These are phyloP conservation scores for Sebastiscus tertius DNA, from an alignment of 2,797 vertebrate genomes.

Conservation along the genomic window DNA sequence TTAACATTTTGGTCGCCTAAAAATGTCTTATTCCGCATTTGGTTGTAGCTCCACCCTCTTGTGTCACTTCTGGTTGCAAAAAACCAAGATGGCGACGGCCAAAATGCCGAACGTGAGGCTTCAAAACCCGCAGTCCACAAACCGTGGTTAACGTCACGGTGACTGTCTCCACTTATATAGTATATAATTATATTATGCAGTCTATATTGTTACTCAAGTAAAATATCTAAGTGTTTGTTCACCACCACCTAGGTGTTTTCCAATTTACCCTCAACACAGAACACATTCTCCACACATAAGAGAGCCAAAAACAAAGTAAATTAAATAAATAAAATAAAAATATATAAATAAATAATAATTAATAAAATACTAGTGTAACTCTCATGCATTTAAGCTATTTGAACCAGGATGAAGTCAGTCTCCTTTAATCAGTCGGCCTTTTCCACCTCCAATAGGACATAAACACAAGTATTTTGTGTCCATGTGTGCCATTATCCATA, in stretches of 20 bases:
- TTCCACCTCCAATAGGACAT: neutral
- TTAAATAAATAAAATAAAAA: neutral
- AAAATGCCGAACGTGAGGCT: accelerated
- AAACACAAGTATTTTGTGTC: slow-evolving; percentile 13
- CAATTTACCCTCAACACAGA: no score
- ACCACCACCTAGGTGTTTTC: neutral
- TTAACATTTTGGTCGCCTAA: neutral
- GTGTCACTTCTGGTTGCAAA: neutral
- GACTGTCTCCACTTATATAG: neutral
- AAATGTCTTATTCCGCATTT: neutral
- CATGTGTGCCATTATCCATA: slow-evolving; percentile 1
- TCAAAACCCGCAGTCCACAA: neutral
- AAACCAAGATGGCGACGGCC: neutral
- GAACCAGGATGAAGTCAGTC: neutral
- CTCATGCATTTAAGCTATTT: neutral
- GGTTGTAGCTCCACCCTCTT: accelerated
- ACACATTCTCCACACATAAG: no score
- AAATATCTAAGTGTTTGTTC: neutral
- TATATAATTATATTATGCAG: neutral
- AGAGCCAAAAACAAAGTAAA: no score
- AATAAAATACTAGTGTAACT: neutral
- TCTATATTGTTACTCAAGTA: neutral
- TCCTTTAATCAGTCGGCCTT: neutral
- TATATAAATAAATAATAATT: neutral
- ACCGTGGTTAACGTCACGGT: neutral